These are phyloP conservation scores for Leucoraja erinaceus DNA, from an alignment of 2,113 vertebrate genomes.

Conservation along the genomic window DNA sequence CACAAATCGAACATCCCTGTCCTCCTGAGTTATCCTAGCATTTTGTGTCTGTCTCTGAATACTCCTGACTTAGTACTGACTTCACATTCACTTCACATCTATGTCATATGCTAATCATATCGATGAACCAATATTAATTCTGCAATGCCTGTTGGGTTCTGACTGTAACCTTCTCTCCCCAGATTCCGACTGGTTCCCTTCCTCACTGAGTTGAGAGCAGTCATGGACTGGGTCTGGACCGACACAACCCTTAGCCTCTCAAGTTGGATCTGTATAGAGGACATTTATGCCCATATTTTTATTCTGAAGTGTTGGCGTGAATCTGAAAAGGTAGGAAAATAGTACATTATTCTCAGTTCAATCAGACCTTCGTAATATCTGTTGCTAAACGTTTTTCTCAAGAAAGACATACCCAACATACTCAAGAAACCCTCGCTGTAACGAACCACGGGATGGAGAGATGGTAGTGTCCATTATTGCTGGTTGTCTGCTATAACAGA, in stretches of 20 bases:
- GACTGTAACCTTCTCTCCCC: slow-evolving; percentile 40
- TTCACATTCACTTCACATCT: neutral
- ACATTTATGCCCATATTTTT: slow-evolving; percentile 98
- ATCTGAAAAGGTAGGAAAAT: slow-evolving; percentile 81
- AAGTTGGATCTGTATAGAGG: slow-evolving; percentile 98
- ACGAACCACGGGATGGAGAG: too few species aligned
- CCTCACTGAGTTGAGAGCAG: slow-evolving; percentile 87
- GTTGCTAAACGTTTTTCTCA: neutral
- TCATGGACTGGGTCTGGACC: slow-evolving; percentile 99
- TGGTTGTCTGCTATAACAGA: too few species aligned
- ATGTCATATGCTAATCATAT: neutral
- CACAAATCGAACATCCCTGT: too few species aligned
- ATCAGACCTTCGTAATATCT: neutral
- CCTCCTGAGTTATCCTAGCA: too few species aligned
- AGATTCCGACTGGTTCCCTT: slow-evolving; percentile 95
- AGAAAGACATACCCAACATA: neutral
- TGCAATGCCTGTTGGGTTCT: slow-evolving; percentile 37
- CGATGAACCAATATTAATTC: neutral
- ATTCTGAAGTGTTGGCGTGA: slow-evolving; percentile 97
- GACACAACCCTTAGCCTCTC: slow-evolving; percentile 94
- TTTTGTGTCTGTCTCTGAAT: neutral
- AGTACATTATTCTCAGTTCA: neutral
- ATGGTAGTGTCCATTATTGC: too few species aligned
- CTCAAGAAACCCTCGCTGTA: too few species aligned
- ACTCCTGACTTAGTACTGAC: neutral